These are phyloP conservation scores for Ectemnius continuus DNA, from an alignment of 2,888 invertebrate genomes.

Conservation along the genomic window DNA sequence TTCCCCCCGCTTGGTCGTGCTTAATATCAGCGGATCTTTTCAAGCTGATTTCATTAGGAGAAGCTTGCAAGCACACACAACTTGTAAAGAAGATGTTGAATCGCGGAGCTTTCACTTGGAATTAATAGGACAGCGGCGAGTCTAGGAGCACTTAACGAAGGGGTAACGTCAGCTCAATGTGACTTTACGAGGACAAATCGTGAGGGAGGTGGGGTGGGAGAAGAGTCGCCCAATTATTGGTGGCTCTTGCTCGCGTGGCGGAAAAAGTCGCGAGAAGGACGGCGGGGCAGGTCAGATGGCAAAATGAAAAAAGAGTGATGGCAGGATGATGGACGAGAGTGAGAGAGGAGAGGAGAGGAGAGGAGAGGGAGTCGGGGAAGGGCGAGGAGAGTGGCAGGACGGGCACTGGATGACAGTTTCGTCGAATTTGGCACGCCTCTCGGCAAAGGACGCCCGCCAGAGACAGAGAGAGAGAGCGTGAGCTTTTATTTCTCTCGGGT, in stretches of 20 bases:
- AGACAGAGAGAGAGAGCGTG: constrained; percentile 10
- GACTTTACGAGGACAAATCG: constrained; percentile 3
- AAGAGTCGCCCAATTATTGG: neutral
- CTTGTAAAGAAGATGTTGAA: no score
- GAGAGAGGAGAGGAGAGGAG: neutral
- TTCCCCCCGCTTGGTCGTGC: no score
- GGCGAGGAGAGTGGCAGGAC: neutral
- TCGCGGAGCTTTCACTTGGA: no score
- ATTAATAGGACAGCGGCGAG: neutral
- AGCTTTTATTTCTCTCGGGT: constrained; percentile 26
- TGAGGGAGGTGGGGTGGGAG: no score
- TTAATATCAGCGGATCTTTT: no score
- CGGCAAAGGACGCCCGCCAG: constrained; percentile 5
- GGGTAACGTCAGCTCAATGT: neutral
- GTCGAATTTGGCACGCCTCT: constrained; percentile 36
- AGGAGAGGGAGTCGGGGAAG: no score
- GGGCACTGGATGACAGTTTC: constrained; percentile 30
- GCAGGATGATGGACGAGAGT: constrained; percentile 13
- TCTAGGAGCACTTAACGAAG: neutral
- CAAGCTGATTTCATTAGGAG: no score
- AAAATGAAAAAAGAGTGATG: neutral
- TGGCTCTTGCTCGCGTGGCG: neutral
- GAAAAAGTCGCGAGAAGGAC: neutral
- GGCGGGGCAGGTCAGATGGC: neutral
- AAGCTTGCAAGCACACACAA: no score